These are phyloP conservation scores for Steinernema khuongi DNA, from an alignment of 1,140 invertebrate genomes.

Conservation along the genomic window DNA sequence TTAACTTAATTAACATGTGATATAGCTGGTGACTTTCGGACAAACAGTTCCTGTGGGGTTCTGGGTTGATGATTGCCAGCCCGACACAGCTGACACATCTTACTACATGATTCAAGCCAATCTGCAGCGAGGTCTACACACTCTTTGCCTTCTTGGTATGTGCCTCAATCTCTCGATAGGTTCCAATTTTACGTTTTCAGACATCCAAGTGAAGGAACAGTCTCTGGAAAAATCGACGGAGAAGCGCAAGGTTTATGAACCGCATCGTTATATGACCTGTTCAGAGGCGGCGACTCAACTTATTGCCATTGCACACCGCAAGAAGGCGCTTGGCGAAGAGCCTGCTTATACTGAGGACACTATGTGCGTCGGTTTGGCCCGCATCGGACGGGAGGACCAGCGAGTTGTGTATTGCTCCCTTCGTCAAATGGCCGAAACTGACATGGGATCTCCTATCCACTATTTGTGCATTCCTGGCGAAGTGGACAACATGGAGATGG, in stretches of 20 bases:
- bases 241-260: constrained; percentile 82
- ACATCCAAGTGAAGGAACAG: constrained; percentile 98
- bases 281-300: constrained; percentile 78
- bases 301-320: constrained; percentile 67
- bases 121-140: constrained; percentile 77
- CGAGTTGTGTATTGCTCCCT: constrained; percentile 72
- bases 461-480: constrained; percentile 73
- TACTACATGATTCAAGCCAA: constrained; percentile 86
- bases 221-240: constrained; percentile 81
- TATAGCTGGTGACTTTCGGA: constrained; percentile 85
- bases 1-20: constrained; percentile 31
- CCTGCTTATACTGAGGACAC: constrained; percentile 61
- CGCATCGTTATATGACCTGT: constrained; percentile 85
- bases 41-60: constrained; percentile 96
- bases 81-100: constrained; percentile 93
- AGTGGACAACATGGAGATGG: constrained; percentile 50
- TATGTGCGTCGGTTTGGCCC: constrained; percentile 75
- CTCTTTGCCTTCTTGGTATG: constrained; percentile 84
- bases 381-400: constrained; percentile 80
- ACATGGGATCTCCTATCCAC: constrained; percentile 86
- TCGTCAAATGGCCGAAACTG: constrained; percentile 69
- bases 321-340: constrained; percentile 36
- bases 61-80: constrained; percentile 90
- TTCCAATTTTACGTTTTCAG: constrained; percentile 62
- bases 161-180: constrained; percentile 11